A percentile compares a stretch with the other conserved stretches of the same genome.
These are phyloP conservation scores for Takifugu ocellatus DNA, from an alignment of 2,797 vertebrate genomes.

Conservation along the genomic window DNA sequence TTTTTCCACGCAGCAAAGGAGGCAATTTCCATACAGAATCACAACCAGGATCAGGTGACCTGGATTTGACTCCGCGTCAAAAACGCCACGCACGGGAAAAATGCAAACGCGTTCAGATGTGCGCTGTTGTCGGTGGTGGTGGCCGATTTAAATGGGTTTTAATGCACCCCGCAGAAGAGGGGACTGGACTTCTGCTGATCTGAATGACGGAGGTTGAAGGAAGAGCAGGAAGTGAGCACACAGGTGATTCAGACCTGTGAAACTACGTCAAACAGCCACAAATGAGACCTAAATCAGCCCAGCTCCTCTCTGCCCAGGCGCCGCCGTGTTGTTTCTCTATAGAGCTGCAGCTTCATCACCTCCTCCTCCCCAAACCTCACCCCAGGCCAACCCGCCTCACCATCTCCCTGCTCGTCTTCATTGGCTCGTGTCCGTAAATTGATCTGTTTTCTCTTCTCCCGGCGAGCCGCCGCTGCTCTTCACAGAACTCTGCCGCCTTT, in stretches of 20 bases:
- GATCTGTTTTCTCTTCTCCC: constrained; percentile 44
- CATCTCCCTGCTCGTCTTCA: constrained; percentile 37
- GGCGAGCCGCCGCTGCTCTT: constrained; percentile 31
- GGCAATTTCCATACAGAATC: constrained; percentile 77
- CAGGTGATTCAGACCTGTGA: not conserved
- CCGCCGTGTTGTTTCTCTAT: constrained; percentile 9
- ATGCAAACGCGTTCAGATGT: constrained; percentile 68
- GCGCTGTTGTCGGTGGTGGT: constrained; percentile 25
- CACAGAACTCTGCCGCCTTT: constrained; percentile 29
- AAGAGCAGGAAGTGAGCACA: constrained; percentile 15
- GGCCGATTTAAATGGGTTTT: not conserved
- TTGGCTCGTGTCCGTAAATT: constrained; percentile 40
- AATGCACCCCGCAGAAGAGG: constrained; percentile 2
- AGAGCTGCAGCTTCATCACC: not conserved
- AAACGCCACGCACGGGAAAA: constrained; percentile 48
- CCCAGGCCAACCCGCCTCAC: constrained; percentile 16
- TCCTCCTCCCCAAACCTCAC: not conserved
- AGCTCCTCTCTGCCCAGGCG: not conserved
- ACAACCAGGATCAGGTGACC: constrained; percentile 73
- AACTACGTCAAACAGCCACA: constrained; percentile 8
- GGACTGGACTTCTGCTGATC: constrained; percentile 28
- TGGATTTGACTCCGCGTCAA: constrained; percentile 73
- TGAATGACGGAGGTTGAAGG: constrained; percentile 21
- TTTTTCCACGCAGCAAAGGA: constrained; percentile 64
- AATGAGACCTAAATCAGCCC: constrained; percentile 23